Evolutionary conservation across 2,888 invertebrate species (phyloP).

Genomic region (Stenotaenia linearis): DNA sequence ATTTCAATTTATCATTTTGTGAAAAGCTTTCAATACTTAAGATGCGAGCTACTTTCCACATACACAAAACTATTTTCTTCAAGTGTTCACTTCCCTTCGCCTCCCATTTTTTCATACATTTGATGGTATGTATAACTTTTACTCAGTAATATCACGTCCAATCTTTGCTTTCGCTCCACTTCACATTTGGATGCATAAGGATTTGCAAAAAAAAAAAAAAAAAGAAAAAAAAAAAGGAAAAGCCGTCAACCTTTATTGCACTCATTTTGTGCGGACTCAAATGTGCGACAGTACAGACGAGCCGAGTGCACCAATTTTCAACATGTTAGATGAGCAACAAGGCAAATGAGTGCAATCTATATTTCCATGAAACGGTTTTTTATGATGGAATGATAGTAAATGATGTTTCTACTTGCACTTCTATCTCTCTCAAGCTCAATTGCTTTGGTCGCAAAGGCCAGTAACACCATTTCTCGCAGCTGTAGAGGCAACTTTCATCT

Average conservation of each 20-base stretch:
- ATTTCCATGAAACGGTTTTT: neutral
- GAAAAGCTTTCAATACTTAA: neutral
- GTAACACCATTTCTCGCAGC: neutral
- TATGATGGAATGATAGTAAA: neutral
- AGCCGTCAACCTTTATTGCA: neutral
- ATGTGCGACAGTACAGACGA: neutral
- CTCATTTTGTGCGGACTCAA: neutral
- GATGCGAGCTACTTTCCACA: neutral
- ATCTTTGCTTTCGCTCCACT: neutral
- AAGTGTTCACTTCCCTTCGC: no score
- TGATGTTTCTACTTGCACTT: neutral
- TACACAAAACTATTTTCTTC: neutral
- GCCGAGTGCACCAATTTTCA: neutral
- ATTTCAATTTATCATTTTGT: neutral
- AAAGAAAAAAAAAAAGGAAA: neutral
- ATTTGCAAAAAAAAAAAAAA: neutral
- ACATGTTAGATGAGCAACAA: neutral
- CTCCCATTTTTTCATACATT: neutral
- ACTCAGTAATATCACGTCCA: neutral
- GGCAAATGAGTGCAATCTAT: neutral
- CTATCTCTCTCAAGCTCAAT: neutral
- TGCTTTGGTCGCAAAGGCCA: neutral
- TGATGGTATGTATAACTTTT: neutral
- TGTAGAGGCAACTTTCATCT: neutral
- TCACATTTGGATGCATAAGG: neutral